Percentiles rank a stretch among this genome's conserved stretches.
phyloP scores from a whole-genome alignment of 2,113 vertebrate genomes.

The Onychostoma macrolepis region DNA sequence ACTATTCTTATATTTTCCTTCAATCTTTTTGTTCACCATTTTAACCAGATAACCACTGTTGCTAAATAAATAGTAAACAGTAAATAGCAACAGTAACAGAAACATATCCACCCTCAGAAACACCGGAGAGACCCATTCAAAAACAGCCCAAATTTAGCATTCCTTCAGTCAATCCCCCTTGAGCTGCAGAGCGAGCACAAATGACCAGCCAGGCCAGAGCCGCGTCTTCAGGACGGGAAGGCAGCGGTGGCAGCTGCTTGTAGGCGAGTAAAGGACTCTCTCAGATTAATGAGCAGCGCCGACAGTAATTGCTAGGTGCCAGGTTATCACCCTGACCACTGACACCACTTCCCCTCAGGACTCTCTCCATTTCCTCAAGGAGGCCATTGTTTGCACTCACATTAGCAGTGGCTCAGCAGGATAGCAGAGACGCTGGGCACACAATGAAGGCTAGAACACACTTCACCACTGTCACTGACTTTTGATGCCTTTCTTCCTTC shows the following conservation, averaged over 20 bases:
- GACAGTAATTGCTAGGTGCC: constrained; percentile 62
- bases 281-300: constrained; percentile 57
- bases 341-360: constrained; percentile 53
- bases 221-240: constrained; percentile 10
- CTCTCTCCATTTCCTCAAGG: constrained; percentile 48
- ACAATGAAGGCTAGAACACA: constrained; percentile 7
- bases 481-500: neutral
- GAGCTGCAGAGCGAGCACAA: constrained; percentile 18
- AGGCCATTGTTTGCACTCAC: constrained; percentile 52
- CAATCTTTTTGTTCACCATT: neutral
- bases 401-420: constrained; percentile 27
- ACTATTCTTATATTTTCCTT: neutral
- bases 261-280: constrained; percentile 41
- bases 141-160: neutral
- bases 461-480: neutral
- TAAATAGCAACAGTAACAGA: neutral
- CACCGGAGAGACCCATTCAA: neutral
- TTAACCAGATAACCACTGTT: neutral
- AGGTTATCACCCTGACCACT: constrained; percentile 61
- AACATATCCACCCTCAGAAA: neutral
- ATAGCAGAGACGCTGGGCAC: neutral
- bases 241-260: constrained; percentile 28
- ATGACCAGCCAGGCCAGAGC: constrained; percentile 27
- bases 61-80: neutral
- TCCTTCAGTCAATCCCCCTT: constrained; percentile 6